A percentile compares a stretch with the other conserved stretches of the same genome.
Evolutionary conservation across 2,888 invertebrate species (phyloP).

Genomic region (Campoplex nolae): DNA sequence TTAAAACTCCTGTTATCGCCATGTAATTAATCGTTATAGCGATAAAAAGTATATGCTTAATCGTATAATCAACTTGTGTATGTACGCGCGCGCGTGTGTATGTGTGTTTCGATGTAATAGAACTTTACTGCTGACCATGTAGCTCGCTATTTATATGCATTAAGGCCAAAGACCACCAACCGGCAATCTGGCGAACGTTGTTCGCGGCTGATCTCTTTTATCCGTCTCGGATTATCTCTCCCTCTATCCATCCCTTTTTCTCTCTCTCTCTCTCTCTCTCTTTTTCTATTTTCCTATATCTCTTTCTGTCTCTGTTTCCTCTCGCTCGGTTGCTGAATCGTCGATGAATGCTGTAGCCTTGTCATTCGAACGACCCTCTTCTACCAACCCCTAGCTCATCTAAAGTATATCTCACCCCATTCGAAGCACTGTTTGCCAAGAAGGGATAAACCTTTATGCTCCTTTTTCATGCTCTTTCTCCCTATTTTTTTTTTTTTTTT

Average conservation of each 20-base stretch:
- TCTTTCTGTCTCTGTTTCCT: not conserved
- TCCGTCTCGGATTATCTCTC: conserved; percentile 65
- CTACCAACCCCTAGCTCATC: conserved; percentile 40
- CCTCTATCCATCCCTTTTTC: conserved; percentile 15
- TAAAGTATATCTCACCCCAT: conserved; percentile 28
- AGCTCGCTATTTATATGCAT: conserved; percentile 65
- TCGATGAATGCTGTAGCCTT: conserved; percentile 52
- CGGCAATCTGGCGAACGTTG: conserved; percentile 63
- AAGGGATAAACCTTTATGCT: conserved; percentile 27
- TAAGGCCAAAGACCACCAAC: conserved; percentile 68
- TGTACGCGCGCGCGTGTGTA: too few species aligned
- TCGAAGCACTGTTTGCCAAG: conserved; percentile 42
- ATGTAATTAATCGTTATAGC: not conserved
- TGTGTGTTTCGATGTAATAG: conserved; percentile 1
- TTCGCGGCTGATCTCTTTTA: conserved; percentile 66
- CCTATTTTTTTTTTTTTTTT: conserved; percentile 7
- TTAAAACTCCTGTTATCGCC: not conserved
- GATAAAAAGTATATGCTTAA: not conserved
- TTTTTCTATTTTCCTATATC: not conserved
- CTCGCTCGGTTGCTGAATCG: conserved; percentile 48
- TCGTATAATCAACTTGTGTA: not conserved
- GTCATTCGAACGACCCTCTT: conserved; percentile 45
- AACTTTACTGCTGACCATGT: conserved; percentile 30
- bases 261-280: conserved; percentile 22
- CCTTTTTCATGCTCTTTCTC: not conserved